Base-by-base conservation (phyloP, 1,140 invertebrate species). In the Ceratosolen fusciceps region DNA sequence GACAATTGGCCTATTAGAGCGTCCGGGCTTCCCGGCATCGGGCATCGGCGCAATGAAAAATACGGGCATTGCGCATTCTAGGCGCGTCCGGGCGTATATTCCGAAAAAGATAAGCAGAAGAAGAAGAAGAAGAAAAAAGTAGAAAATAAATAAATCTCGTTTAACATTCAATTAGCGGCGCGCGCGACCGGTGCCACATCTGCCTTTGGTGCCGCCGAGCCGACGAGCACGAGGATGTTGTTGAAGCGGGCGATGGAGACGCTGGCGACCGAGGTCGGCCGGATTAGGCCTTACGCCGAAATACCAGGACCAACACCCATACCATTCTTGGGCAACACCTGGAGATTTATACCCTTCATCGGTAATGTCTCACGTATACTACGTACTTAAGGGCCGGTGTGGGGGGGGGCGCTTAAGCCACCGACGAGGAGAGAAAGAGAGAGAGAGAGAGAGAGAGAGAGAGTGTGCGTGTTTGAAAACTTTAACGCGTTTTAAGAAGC, bases 241-340 rank as follows among this genome's bases (percentile, higher is more conserved):
- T 21, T 65, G 29, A 58, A 54, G 21, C 80, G 76, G 60, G 65
- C 31, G 4, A 60, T 86, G 62, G 81, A 85, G 52, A 84, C 80
- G 0, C 31, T 83, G 29, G 62, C 83, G 0, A 76, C 52, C 0
- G 77, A 80, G n/a, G 19, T 54, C 1, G 26, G 56, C 21, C 58
- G 83, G 8, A 43, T 78, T 77, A 1, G 92, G 84, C 92, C 94
- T 9, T 96, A 95, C 83, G 86, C 90, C 12, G 91, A 92, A 77
- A 93, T 96, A 76, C 95, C 96, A 5, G 95, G 96, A 34, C 95
- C 95, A 1, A 93, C 91, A 86, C 93, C 94, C 16, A 86, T 96
- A 74, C 95, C 95, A 0, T 43, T 96, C 8, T 88, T 96, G 26
- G 95, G 96, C 39, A 96, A 96, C 86, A 93, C 94, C 19, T 96